Conservation (phyloP, 2,797 vertebrate species). For the Chaunax sp. region DNA sequence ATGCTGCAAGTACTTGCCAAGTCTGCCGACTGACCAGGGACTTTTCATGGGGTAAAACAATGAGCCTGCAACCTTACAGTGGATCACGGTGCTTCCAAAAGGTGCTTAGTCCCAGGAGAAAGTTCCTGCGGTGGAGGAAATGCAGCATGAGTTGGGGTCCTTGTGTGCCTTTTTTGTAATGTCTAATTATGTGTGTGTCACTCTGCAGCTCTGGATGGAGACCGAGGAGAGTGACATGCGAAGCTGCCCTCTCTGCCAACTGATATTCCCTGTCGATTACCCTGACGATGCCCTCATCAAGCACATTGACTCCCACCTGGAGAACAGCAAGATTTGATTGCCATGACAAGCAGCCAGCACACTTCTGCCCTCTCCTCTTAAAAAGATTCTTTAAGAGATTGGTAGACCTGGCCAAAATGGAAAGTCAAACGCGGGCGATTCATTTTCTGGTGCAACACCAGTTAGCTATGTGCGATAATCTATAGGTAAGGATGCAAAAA, state of each 20-base stretch:
- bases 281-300: conserved; percentile 97
- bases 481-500: conserved; percentile 31
- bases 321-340: conserved; percentile 98
- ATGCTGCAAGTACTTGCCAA: too few species aligned
- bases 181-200: conserved; percentile 30
- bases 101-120: background rate
- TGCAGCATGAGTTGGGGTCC: background rate
- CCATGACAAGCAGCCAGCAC: conserved; percentile 56
- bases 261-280: conserved; percentile 95
- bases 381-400: conserved; percentile 51
- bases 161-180: too few species aligned
- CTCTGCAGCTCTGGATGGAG: conserved; percentile 94
- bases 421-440: conserved; percentile 18
- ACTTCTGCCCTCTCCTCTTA: conserved; percentile 50
- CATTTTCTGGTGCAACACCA: background rate
- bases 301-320: conserved; percentile 98
- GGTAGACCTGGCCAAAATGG: conserved; percentile 1
- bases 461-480: conserved; percentile 14
- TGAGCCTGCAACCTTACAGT: too few species aligned
- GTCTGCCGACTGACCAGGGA: too few species aligned
- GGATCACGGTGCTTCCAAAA: too few species aligned
- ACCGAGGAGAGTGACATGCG: conserved; percentile 93
- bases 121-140: background rate
- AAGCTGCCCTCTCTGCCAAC: conserved; percentile 96
- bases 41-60: too few species aligned